Base-by-base conservation (phyloP, 2,797 vertebrate genomes). In the Anabas testudineus region DNA sequence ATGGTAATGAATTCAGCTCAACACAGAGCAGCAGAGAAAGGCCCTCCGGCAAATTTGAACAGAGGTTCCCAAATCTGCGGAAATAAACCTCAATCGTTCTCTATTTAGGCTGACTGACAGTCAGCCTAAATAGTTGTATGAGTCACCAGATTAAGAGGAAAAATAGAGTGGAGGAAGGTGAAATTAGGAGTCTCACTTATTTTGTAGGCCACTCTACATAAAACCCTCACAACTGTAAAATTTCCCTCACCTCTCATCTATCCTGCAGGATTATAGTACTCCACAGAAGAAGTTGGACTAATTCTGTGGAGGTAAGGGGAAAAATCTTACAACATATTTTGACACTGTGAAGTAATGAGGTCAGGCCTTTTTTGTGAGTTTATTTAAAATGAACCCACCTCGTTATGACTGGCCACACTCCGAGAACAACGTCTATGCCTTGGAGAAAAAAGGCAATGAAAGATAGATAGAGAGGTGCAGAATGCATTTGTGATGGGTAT, bases 31-130 rank as follows among this genome's bases (percentile, higher is more conserved):
- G 77, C 74, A 53, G 70, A 81, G 66, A 85, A 78, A 84, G 73
- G 77, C 84, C 90, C 88, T 85, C 64, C n/a, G 78, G 85, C 87
- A 86, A 88, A 82, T 67, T 81, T 14, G 64, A 87, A 87, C 82
- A 89, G 78, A 86, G 82, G 80, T 85, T 87, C 71, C 83, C 76
- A 83, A 90, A 88, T 91, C 78, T 85, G 83, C 83, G 65, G 85
- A 82, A 86, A 85, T 90, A 82, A 88, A 78, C 75, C 85, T 90
- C 88, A 87, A 89, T 91, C 90, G 87, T 74, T 71, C 37, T 47
- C 69, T 82, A 82, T 83, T 91, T 88, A 90, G 72, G 58, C 73
- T 88, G 78, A 89, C 79, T 90, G 88, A 83, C 90, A 86, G 78
- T 71, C 77, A 84, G 80, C 88, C 80, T 78, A 84, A 91, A 90